Evolutionary conservation across 2,888 invertebrate genomes (phyloP).

Genomic region (Tinea semifulvella): DNA sequence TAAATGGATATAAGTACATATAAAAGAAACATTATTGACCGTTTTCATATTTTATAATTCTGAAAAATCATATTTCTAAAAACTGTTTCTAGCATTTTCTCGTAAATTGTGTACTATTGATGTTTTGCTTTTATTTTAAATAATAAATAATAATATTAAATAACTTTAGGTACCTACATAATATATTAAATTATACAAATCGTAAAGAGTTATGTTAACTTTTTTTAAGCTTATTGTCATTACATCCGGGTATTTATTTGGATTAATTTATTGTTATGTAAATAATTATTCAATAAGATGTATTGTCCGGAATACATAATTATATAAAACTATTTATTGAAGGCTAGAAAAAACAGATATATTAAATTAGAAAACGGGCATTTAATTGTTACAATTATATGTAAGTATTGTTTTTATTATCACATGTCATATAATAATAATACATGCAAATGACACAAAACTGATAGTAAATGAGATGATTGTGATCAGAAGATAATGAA

Average conservation of each 20-base stretch:
- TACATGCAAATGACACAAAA: conserved; percentile 5
- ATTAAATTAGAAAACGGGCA: conserved; percentile 8
- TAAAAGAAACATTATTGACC: not conserved
- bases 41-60: not conserved
- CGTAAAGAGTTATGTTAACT: too few relatives aligned
- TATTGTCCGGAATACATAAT: not conserved
- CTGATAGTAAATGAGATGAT: conserved; percentile 1
- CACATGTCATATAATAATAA: not conserved
- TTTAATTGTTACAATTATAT: not conserved
- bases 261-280: not conserved
- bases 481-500: conserved; percentile 3
- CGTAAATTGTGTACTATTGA: too few relatives aligned
- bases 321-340: too few relatives aligned
- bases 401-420: too few relatives aligned
- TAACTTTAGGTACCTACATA: too few relatives aligned
- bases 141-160: too few relatives aligned
- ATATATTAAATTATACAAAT: too few relatives aligned
- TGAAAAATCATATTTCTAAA: not conserved
- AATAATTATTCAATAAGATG: not conserved
- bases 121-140: too few relatives aligned
- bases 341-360: too few relatives aligned
- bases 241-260: too few relatives aligned
- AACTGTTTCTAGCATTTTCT: too few relatives aligned
- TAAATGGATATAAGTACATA: not conserved
- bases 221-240: too few relatives aligned